Evolutionary conservation across 2,797 vertebrate genomes (phyloP), one percentile per base, ranked within the genome.

Genomic region (Aphelocoma californica): DNA sequence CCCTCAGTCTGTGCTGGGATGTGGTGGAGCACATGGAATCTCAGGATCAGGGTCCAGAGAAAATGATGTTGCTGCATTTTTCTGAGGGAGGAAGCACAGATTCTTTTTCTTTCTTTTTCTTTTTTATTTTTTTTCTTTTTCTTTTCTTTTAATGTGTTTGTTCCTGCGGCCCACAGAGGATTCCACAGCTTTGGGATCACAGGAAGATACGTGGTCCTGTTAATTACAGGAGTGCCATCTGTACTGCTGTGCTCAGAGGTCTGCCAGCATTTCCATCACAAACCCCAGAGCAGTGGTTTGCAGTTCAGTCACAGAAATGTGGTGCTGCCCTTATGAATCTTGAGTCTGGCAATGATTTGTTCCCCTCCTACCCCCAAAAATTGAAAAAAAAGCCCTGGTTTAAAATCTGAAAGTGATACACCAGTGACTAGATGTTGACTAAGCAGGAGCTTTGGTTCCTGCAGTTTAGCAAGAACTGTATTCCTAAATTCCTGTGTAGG

Each of bases 111-210:
- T 9, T 15, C 11, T 23, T 42, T 42, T 17, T 42, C 17, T 42
- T 42, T 42, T 8, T 17, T 42, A 4, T 42, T 42, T 4, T 5
- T 9, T 9, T 14, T 7, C n/a, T 20, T 34, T 12, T 7, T 18
- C 15, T 31, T 54, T 23, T 21, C n/a, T 29, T 12, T 23, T 6
- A 2, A 17, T 64, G 12, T 57, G 60, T 53, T 92, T 48, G 36
- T 84, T 91, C 38, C 80, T 93, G 93, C 1, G 75, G 94, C 72
- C 56, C 53, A 4, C 44, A 48, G 50, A 90, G 82, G 95, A 93
- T 96, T 93, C 58, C 87, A 70, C 14, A 83, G 80, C 91, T 67
- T 26, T 88, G 92, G 75, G 78, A 56, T 92, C 84, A 90, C 29
- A 57, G 89, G 92, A 81, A 86, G 64, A 67, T 12, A 8, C 9